Conservation (phyloP, 2,888 invertebrate genomes). For the Melieria picta region DNA sequence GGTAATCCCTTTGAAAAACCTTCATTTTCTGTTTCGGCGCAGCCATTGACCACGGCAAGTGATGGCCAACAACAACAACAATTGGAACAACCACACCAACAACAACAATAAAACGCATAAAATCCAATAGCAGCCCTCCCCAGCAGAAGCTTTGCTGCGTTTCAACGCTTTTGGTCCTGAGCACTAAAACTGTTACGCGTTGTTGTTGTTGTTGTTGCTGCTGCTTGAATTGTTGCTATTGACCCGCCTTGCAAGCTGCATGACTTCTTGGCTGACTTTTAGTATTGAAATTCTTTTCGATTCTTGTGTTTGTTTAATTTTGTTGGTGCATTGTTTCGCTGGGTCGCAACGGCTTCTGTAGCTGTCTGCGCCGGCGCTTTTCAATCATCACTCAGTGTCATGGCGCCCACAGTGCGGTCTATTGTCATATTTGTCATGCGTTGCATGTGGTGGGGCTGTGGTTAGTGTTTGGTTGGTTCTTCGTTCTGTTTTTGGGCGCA, state of each 20-base stretch:
- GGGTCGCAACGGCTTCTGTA: slow-evolving; percentile 4
- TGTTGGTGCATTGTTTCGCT: not conserved
- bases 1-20: slow-evolving; percentile 14
- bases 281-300: too few species aligned
- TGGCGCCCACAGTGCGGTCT: not conserved
- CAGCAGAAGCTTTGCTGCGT: not conserved
- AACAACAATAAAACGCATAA: not conserved
- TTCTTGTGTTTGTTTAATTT: slow-evolving; percentile 3
- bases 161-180: not conserved
- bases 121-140: not conserved
- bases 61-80: slow-evolving; percentile 40
- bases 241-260: not conserved
- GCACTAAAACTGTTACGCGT: not conserved
- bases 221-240: not conserved
- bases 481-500: too few species aligned
- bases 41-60: slow-evolving; percentile 53
- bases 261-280: not conserved
- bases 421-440: too few species aligned
- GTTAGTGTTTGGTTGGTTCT: too few species aligned
- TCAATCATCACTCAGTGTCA: slow-evolving; percentile 35
- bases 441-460: too few species aligned
- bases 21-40: slow-evolving; percentile 18
- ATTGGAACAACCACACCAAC: not conserved
- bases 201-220: not conserved
- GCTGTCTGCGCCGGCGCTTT: slow-evolving; percentile 35